phyloP scores from a whole-genome alignment of 2,888 invertebrate genomes.

The Acleris laterana region DNA sequence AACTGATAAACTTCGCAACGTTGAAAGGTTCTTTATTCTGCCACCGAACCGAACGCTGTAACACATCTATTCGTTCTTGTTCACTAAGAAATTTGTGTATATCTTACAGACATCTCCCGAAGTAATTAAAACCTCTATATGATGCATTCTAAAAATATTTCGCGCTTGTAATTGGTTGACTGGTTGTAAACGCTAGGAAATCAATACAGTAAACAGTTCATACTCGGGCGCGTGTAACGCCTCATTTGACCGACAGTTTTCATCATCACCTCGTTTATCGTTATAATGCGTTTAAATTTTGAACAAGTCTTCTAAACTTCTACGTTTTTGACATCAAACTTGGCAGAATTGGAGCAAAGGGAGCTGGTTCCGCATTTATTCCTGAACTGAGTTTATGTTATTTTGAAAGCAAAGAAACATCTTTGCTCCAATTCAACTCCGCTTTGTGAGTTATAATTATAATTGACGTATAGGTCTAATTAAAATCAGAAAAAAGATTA shows the following conservation, averaged over 20 bases:
- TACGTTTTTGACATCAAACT: conserved; percentile 4
- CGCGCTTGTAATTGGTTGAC: conserved; percentile 14
- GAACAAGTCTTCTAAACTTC: conserved; percentile 17
- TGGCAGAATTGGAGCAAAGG: conserved; percentile 17
- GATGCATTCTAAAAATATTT: conserved; percentile 21
- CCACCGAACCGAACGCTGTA: not conserved
- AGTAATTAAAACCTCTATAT: conserved; percentile 10
- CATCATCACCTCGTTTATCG: conserved; percentile 28
- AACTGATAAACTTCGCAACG: too few relatives aligned
- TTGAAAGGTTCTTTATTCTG: too few relatives aligned
- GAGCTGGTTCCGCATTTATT: conserved; percentile 48
- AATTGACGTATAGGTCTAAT: conserved; percentile 16
- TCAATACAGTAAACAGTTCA: conserved; percentile 49
- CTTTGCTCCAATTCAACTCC: conserved; percentile 41
- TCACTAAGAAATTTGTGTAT: not conserved
- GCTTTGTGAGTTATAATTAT: not conserved
- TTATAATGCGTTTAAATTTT: conserved; percentile 18
- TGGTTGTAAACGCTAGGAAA: conserved; percentile 45
- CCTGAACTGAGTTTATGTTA: conserved; percentile 50
- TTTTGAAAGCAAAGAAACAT: conserved; percentile 53
- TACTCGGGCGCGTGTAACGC: conserved; percentile 52
- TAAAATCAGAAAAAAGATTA: conserved; percentile 44
- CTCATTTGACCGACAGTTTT: conserved; percentile 44
- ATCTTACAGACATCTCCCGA: too few relatives aligned
- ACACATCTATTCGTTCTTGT: not conserved